A percentile compares a stretch with the other conserved stretches of the same genome.
phyloP scores from a whole-genome alignment of 2,113 vertebrate genomes.

The Octodon degus region DNA sequence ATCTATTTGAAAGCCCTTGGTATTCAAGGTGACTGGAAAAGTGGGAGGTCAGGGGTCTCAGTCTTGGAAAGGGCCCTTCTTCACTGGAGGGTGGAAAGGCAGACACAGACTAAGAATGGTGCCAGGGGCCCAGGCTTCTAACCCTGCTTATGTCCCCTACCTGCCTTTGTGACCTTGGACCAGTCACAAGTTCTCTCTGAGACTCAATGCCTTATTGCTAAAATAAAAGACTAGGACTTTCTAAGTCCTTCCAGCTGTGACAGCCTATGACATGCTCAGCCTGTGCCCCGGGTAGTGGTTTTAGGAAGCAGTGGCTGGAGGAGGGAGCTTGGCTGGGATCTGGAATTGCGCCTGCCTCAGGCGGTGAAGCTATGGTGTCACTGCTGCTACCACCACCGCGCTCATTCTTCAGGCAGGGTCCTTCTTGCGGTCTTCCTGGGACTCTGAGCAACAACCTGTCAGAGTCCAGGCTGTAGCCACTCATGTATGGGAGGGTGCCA shows the following conservation, averaged over 20 bases:
- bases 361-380: accelerated
- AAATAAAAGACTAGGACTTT: neutral
- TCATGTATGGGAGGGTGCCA: neutral
- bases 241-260: neutral
- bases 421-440: neutral
- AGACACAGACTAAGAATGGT: neutral
- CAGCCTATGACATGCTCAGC: neutral
- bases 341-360: neutral
- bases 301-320: neutral
- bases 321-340: neutral
- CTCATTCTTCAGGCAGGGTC: neutral
- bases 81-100: neutral
- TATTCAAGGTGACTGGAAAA: neutral
- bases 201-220: neutral
- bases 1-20: neutral
- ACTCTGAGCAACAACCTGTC: neutral
- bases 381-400: neutral
- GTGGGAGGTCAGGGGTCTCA: neutral
- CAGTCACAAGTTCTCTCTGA: neutral
- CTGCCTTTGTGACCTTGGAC: neutral
- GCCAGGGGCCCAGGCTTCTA: neutral
- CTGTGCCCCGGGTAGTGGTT: neutral
- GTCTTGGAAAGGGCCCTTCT: neutral
- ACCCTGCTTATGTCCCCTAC: no score
- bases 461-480: neutral